A percentile compares a stretch with the other conserved stretches of the same genome.
These are phyloP conservation scores for Aspidiotus rigidus DNA, from an alignment of 2,888 invertebrate species.

Conservation along the genomic window DNA sequence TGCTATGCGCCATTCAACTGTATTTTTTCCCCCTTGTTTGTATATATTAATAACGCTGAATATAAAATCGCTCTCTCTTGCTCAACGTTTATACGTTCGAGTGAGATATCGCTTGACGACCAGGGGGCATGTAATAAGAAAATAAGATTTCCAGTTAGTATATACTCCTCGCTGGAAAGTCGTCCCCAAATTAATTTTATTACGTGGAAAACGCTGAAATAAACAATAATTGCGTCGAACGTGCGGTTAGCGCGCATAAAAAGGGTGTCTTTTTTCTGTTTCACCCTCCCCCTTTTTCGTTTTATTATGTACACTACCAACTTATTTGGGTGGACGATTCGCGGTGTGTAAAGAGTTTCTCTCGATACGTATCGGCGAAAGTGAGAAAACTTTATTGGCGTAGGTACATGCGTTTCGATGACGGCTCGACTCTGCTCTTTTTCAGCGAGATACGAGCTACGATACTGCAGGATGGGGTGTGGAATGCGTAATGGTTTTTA, in stretches of 20 bases:
- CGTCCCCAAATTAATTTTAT: constrained; percentile 30
- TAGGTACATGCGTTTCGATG: too few species aligned
- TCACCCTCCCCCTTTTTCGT: not conserved
- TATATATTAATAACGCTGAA: not conserved
- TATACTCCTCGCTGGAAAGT: not conserved
- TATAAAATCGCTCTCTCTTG: too few species aligned
- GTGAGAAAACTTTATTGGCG: too few species aligned
- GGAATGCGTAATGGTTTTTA: too few species aligned
- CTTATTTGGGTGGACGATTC: too few species aligned
- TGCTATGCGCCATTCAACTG: constrained; percentile 9
- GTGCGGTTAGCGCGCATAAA: constrained; percentile 20
- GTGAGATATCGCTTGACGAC: not conserved
- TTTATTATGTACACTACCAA: too few species aligned
- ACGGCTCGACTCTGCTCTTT: too few species aligned
- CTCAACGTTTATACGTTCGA: too few species aligned
- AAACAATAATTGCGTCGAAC: constrained; percentile 30
- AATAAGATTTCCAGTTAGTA: constrained; percentile 27
- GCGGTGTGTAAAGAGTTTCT: too few species aligned
- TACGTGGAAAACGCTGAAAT: constrained; percentile 28
- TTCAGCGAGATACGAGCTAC: too few species aligned
- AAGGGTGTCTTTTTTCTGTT: not conserved
- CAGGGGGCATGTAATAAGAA: constrained; percentile 20
- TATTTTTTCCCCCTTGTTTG: constrained; percentile 6
- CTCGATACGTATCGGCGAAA: too few species aligned
- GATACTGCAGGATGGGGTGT: too few species aligned